Evolutionary conservation across 2,797 vertebrate species (phyloP), one percentile per base, ranked within the genome.

Genomic region (Pseudochromis fuscus): DNA sequence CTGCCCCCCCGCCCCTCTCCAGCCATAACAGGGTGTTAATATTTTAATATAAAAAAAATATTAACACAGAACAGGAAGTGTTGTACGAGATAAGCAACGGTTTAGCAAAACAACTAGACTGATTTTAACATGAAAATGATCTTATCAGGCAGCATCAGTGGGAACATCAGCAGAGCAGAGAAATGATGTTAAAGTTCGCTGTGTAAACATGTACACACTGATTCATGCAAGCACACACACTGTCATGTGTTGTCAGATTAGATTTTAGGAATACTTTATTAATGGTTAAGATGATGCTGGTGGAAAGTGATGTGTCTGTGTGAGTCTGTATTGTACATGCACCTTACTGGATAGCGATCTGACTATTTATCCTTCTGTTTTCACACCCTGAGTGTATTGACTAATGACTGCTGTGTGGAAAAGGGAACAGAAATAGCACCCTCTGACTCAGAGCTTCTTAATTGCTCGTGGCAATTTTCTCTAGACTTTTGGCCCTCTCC

Each of bases 361-460:
- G 61, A 48, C n/a, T 48, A 49, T 74, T 70, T 60, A 45, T 64
- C 57, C 58, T 35, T 63, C 42, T 70, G 31, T 72, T 80, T 83
- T 70, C 68, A 73, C 72, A 85, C 71, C 72, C 58, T 40, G 42
- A 76, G 51, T 56, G 31, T 40, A 72, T 46, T 72, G 75, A 75
- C 69, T 77, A 87, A 91, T 87, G 80, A 87, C 70, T 88, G 81
- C 82, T 78, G 70, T 84, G 64, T 52, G 53, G 49, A 67, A 85
- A 59, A 44, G 37, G 58, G 46, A 75, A 56, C 87, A 88, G 85
- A 89, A 89, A 91, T 88, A 89, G 77, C 75, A 42, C 70, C 25
- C 53, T 78, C 64, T 91, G 91, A 93, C 80, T 93, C 88, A 92
- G 67, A 85, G 82, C 38, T 81, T 85, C 79, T 84, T 84, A 89